phyloP scores from a whole-genome alignment of 2,888 invertebrate genomes.

The Chironomus tentans region DNA sequence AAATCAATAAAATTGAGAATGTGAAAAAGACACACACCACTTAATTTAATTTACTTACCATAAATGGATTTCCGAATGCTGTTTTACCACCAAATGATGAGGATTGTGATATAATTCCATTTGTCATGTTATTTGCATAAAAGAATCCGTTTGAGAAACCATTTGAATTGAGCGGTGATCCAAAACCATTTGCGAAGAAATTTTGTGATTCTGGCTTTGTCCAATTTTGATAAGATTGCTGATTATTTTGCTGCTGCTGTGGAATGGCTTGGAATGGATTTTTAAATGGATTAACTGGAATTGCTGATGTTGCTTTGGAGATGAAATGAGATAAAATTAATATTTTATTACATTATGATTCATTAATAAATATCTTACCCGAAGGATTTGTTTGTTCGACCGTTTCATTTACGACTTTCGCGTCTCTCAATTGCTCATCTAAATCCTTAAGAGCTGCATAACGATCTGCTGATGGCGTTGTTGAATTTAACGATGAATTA shows the following conservation, averaged over 20 bases:
- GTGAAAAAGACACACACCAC: neutral
- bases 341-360: neutral
- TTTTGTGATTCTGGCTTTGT: neutral
- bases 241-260: neutral
- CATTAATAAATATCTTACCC: neutral
- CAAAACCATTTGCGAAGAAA: constrained; percentile 1
- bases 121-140: constrained; percentile 6
- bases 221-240: constrained; percentile 22
- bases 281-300: constrained; percentile 13
- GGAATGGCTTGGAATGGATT: constrained; percentile 20
- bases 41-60: constrained; percentile 2
- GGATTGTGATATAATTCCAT: constrained; percentile 1
- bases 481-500: constrained; percentile 32
- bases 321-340: neutral
- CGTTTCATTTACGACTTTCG: constrained; percentile 33
- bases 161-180: neutral
- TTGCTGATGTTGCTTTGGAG: neutral
- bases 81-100: neutral
- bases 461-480: constrained; percentile 61
- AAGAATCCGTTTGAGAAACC: constrained; percentile 11
- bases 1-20: neutral
- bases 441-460: constrained; percentile 94
- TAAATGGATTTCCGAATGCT: constrained; percentile 18
- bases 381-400: neutral
- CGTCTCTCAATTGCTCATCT: constrained; percentile 60